phyloP scores from a whole-genome alignment of 2,797 vertebrate genomes.

The Cheracebus regulus region DNA sequence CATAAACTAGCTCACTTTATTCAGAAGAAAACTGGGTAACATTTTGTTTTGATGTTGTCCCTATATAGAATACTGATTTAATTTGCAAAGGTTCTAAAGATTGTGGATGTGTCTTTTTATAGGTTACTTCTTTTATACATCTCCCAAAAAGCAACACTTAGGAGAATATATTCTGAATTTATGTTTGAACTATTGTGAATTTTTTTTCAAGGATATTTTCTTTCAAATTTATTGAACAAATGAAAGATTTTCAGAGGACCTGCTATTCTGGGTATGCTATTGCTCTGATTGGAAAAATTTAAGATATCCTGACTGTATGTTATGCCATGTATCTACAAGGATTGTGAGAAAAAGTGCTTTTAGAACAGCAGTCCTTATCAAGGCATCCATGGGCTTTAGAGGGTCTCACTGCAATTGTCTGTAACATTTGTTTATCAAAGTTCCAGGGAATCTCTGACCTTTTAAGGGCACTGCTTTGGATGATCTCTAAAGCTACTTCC shows the following conservation, averaged over 20 bases:
- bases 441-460: neutral
- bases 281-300: neutral
- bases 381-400: neutral
- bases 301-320: neutral
- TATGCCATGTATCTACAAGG: neutral
- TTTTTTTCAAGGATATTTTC: neutral
- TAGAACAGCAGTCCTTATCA: neutral
- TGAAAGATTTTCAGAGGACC: neutral
- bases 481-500: neutral
- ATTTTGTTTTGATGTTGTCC: neutral
- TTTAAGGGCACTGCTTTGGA: neutral
- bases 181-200: neutral
- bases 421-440: neutral
- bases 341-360: neutral
- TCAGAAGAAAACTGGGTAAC: neutral
- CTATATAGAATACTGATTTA: conserved; percentile 8
- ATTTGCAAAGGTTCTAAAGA: neutral
- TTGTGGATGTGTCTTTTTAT: neutral
- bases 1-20: neutral
- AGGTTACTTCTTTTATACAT: neutral
- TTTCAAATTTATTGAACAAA: conserved; percentile 33
- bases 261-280: neutral
- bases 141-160: neutral
- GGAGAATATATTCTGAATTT: conserved; percentile 34
- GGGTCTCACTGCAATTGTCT: neutral